Evolutionary conservation across 1,140 invertebrate genomes (phyloP), one percentile per base, ranked within the genome.

Genomic region (Heliothis virescens): DNA sequence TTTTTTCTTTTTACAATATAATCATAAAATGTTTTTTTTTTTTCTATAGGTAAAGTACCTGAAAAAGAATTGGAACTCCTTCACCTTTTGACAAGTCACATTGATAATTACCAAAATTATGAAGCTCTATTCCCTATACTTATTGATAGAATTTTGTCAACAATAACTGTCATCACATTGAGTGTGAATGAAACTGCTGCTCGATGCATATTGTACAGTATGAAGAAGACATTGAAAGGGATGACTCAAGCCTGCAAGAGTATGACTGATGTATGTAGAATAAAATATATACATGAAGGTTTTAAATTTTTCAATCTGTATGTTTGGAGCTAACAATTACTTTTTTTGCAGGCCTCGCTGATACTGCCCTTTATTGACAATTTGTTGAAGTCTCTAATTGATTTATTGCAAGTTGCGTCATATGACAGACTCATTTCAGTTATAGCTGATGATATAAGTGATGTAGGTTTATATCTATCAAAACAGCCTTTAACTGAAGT

Each of bases 61-160:
- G 69, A 82, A 55, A 79, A 86, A 50, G 82, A 89, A 81, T 48
- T 79, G 10, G 60, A 85, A 65, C 73, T 86, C 13, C 34, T 89
- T 18, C 18, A 76, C 52, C 57, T 69, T 53, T 53, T 79, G 29
- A 72, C 69, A 16, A 79, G 78, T 16, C 69, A 41, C 13, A 65
- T 75, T 59, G 47, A 79, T 67, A 52, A 18, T n/a, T 78, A 79
- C 71, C 67, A 79, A 29, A 16, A 48, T 5, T 73, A 79, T 12
- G 50, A 83, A 74, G 13, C 69, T 18, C 9, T 83, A 5, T 73
- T 80, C 48, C 59, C 71, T 34, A 12, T 67, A 52, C 34, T 82
- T 15, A 50, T 79, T 26, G 81, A 85, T 53, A 80, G 75, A 60
- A 16, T 85, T 50, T 50, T 82, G n/a, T 57, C 52, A 13, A 50